These are phyloP conservation scores for Pampusana beccarii DNA, from an alignment of 2,113 vertebrate genomes.

Conservation along the genomic window DNA sequence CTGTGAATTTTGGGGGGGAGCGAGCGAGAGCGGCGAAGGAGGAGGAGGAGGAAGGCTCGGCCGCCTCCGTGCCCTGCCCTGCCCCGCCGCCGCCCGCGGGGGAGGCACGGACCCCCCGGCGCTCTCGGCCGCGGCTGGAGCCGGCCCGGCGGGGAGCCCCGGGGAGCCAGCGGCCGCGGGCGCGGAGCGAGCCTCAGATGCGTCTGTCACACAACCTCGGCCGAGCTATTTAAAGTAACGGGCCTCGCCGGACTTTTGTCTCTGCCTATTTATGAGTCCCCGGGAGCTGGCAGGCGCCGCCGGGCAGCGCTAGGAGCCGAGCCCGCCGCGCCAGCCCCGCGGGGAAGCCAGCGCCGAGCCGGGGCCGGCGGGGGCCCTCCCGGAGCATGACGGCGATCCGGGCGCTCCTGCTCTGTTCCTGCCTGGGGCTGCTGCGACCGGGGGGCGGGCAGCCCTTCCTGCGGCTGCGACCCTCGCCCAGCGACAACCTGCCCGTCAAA, in stretches of 20 bases:
- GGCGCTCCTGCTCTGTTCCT: slow-evolving; percentile 79
- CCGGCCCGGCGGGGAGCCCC: slow-evolving; percentile 49
- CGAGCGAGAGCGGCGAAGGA: slow-evolving; percentile 47
- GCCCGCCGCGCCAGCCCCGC: slow-evolving; percentile 39
- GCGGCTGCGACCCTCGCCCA: slow-evolving; percentile 86
- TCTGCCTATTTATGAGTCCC: slow-evolving; percentile 88
- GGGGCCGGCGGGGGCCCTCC: background rate
- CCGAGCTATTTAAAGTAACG: slow-evolving; percentile 89
- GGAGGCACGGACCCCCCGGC: slow-evolving; percentile 33
- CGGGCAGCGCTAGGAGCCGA: slow-evolving; percentile 67
- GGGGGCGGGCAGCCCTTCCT: slow-evolving; percentile 83
- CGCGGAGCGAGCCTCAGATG: slow-evolving; percentile 42
- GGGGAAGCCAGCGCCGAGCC: background rate
- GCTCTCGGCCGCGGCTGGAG: slow-evolving; percentile 43
- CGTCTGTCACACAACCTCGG: slow-evolving; percentile 82
- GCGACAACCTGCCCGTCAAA: slow-evolving; percentile 86
- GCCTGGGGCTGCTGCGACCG: slow-evolving; percentile 77
- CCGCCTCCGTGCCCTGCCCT: slow-evolving; percentile 10
- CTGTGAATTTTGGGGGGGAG: slow-evolving; percentile 81
- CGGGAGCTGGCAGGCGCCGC: slow-evolving; percentile 70
- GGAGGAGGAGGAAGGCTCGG: slow-evolving; percentile 24
- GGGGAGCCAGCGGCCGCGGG: slow-evolving; percentile 48
- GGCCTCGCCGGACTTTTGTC: slow-evolving; percentile 79
- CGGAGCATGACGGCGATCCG: slow-evolving; percentile 81
- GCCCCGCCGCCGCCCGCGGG: background rate